Conservation (phyloP, 2,888 invertebrate species). For the Stenodera caucasica region DNA sequence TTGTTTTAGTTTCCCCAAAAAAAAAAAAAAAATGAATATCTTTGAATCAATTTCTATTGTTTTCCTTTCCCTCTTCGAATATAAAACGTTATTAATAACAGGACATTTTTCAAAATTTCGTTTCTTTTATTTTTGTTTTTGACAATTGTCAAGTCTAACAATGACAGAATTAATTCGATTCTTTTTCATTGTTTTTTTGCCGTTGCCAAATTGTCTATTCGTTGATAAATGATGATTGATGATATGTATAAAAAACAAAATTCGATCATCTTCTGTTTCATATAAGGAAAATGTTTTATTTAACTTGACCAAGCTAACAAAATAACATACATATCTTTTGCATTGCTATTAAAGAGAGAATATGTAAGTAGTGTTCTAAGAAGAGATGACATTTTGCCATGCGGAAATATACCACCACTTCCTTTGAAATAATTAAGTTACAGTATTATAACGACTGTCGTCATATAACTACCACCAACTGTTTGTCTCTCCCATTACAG, state of each 20-base stretch:
- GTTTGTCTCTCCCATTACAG: constrained; percentile 19
- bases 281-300: too few relatives aligned
- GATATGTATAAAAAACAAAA: too few relatives aligned
- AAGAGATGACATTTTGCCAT: constrained; percentile 12
- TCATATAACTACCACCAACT: constrained; percentile 13
- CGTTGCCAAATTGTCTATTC: neutral
- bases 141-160: neutral
- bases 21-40: too few relatives aligned
- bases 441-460: constrained; percentile 24
- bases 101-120: neutral
- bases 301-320: too few relatives aligned
- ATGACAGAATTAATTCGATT: neutral
- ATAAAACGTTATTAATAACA: neutral
- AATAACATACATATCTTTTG: constrained; percentile 4
- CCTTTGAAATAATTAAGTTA: constrained; percentile 26
- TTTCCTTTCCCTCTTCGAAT: neutral
- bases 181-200: neutral
- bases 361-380: too few relatives aligned
- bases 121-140: neutral
- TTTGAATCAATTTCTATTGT: neutral
- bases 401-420: constrained; percentile 26
- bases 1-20: neutral
- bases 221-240: too few relatives aligned
- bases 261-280: too few relatives aligned
- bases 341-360: constrained; percentile 11